A percentile compares a stretch with the other conserved stretches of the same genome.
Evolutionary conservation across 2,113 vertebrate species (phyloP).

Genomic region (Meriones unguiculatus): DNA sequence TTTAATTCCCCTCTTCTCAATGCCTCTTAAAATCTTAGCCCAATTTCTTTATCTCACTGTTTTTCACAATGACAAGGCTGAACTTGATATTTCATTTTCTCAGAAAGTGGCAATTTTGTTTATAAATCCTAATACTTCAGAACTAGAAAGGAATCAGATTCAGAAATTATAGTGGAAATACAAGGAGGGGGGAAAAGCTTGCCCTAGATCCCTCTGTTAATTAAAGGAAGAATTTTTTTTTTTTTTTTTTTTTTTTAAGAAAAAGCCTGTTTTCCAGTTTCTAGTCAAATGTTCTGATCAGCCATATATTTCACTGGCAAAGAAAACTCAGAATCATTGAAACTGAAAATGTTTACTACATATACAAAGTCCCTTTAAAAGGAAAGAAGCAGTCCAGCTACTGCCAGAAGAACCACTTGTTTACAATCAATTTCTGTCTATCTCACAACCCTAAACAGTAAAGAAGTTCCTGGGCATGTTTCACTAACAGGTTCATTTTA

Average conservation of each 20-base stretch:
- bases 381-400: no score
- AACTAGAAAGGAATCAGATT: constrained; percentile 30
- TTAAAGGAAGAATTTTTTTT: background rate
- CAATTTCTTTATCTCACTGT: background rate
- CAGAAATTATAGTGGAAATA: background rate
- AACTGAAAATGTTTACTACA: background rate
- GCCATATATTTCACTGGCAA: background rate
- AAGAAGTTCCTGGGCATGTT: background rate
- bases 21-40: constrained; percentile 25
- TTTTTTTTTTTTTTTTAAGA: background rate
- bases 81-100: background rate
- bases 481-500: constrained; percentile 56
- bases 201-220: background rate
- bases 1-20: background rate
- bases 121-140: constrained; percentile 37
- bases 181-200: background rate
- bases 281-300: constrained; percentile 32
- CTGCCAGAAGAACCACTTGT: background rate
- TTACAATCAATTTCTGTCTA: background rate
- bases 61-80: background rate
- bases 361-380: background rate
- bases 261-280: background rate
- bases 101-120: constrained; percentile 49
- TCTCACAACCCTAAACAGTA: background rate
- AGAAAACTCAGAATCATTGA: background rate